Conservation (phyloP, 2,797 vertebrate species). For the Lophura swinhoii region DNA sequence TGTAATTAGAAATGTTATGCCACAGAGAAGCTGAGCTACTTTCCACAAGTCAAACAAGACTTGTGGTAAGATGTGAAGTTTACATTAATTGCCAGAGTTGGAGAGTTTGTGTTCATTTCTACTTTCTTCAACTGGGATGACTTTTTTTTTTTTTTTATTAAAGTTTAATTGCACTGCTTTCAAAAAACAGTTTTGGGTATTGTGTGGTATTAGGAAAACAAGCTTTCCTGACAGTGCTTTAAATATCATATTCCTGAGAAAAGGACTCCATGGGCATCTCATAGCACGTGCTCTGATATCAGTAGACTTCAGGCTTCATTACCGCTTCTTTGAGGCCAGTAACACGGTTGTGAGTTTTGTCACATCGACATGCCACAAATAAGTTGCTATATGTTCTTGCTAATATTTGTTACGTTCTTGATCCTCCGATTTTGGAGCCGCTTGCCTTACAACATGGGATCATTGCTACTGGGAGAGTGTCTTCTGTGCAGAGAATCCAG, state of each 20-base stretch:
- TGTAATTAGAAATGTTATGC: neutral
- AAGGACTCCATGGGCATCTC: neutral
- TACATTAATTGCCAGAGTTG: neutral
- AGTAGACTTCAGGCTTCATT: neutral
- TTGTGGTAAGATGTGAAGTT: neutral
- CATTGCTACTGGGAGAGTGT: neutral
- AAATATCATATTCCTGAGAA: neutral
- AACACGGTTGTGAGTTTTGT: neutral
- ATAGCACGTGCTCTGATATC: neutral
- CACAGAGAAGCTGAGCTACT: neutral
- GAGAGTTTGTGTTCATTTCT: neutral
- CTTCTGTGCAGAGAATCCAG: neutral
- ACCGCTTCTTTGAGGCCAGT: neutral
- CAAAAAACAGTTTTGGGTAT: neutral
- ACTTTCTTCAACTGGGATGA: neutral
- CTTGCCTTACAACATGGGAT: neutral
- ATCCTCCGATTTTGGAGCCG: neutral
- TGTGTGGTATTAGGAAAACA: neutral
- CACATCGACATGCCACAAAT: neutral
- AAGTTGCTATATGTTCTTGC: neutral
- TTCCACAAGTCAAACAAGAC: rapidly evolving
- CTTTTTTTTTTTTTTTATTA: too few species aligned
- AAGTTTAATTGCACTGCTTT: neutral
- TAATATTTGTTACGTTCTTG: neutral
- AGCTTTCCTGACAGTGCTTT: neutral